phyloP scores from a whole-genome alignment of 2,888 invertebrate genomes.

The Psylliodes chrysocephalus region DNA sequence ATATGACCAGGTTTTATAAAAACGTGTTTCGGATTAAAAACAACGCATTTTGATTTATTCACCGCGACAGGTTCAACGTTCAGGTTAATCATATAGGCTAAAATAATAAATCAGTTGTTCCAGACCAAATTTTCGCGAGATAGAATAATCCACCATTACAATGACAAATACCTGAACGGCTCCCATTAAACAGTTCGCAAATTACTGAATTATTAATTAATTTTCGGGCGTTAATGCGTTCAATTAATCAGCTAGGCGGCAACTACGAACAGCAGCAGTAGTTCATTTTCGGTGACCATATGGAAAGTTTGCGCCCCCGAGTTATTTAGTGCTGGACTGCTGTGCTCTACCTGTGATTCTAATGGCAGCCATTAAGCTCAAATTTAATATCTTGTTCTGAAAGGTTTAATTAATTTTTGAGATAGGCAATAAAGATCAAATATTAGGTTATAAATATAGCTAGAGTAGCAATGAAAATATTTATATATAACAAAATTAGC shows the following conservation, averaged over 20 bases:
- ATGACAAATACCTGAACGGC: conserved; percentile 27
- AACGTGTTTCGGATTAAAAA: no score
- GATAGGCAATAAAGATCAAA: neutral
- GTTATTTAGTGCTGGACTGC: conserved; percentile 20
- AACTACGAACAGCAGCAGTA: conserved; percentile 13
- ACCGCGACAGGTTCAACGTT: neutral
- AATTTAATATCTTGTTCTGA: conserved; percentile 15
- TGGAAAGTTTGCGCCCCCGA: conserved; percentile 23
- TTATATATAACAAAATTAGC: no score
- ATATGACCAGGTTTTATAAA: no score
- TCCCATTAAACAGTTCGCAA: conserved; percentile 31
- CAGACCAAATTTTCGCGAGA: neutral
- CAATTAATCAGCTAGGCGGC: conserved; percentile 27
- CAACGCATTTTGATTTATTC: no score
- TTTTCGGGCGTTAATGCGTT: conserved; percentile 31
- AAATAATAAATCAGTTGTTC: neutral
- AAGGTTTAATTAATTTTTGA: conserved; percentile 6
- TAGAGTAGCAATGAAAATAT: no score
- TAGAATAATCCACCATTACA: conserved; percentile 24
- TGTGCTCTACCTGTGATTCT: conserved; percentile 34
- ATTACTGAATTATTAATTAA: conserved; percentile 33
- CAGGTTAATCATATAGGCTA: neutral
- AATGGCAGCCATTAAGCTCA: conserved; percentile 26
- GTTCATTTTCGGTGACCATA: conserved; percentile 32
- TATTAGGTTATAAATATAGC: no score